Percentiles rank a stretch among this genome's conserved stretches.
These are phyloP conservation scores for Microhierax caerulescens DNA, from an alignment of 2,797 vertebrate species.

Conservation along the genomic window DNA sequence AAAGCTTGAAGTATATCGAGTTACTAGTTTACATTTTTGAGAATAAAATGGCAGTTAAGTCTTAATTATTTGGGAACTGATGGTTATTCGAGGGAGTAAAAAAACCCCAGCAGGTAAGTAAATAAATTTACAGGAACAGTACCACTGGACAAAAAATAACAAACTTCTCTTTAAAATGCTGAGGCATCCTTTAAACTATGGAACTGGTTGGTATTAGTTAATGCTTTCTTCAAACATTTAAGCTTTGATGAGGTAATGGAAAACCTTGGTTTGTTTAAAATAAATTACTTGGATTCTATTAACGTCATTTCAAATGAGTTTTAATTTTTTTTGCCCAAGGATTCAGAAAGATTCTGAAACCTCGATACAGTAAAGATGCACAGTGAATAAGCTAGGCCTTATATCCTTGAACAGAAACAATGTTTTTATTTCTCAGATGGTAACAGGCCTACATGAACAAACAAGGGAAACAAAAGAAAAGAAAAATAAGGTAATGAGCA, in stretches of 20 bases:
- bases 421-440: slow-evolving; percentile 66
- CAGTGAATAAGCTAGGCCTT: slow-evolving; percentile 82
- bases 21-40: not conserved
- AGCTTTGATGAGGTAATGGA: slow-evolving; percentile 45
- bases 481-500: slow-evolving; percentile 76
- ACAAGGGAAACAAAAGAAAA: slow-evolving; percentile 66
- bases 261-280: slow-evolving; percentile 72
- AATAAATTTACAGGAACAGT: slow-evolving; percentile 16
- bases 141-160: slow-evolving; percentile 43
- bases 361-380: slow-evolving; percentile 66
- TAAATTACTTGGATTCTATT: slow-evolving; percentile 24
- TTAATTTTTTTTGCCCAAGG: slow-evolving; percentile 72
- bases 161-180: slow-evolving; percentile 11
- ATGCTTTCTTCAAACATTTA: slow-evolving; percentile 24
- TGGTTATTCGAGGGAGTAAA: slow-evolving; percentile 6
- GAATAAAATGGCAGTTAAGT: not conserved
- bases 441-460: slow-evolving; percentile 67
- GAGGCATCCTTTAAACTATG: slow-evolving; percentile 29
- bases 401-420: slow-evolving; percentile 99
- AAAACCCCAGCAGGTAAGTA: slow-evolving; percentile 20
- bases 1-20: not conserved
- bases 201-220: not conserved
- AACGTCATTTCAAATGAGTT: slow-evolving; percentile 23
- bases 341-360: slow-evolving; percentile 72
- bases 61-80: not conserved